Base-by-base conservation (phyloP, 2,797 vertebrate species). In the Lindbergichthys nudifrons region DNA sequence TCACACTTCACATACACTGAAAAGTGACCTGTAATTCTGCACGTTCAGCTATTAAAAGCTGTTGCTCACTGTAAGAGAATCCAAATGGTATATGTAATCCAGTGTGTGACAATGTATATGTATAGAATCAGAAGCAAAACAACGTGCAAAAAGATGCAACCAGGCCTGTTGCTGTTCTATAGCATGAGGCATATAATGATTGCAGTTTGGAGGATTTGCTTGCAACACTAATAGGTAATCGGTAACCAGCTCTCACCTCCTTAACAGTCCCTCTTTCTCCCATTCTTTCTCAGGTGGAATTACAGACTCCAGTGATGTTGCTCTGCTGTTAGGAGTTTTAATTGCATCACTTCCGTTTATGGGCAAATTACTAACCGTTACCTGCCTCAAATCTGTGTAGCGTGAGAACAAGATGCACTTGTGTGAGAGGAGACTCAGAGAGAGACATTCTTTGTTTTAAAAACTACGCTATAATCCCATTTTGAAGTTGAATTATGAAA, bases 261-360 rank as follows among this genome's bases (percentile, higher is more conserved):
- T 58, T 26, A 19, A 30, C 30, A 10, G 47, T 14, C 39, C 32
- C 70, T 30, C 36, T 30, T 3, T 41, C 39, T n/a, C 75, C 36
- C 19, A 62, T 16, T n/a, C 19, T 14, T 1, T 47, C 41, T 26
- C 75, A 41, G 58, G 48, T 73, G 50, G 70, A 78, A 84, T 82
- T 36, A 84, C 75, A 74, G 65, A 53, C 72, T 50, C 15, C 5
- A 48, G 64, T 52, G n/a, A 62, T 18, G 41, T 14, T 43, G 32
- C 32, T 46, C 46, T n/a, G 41, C 45, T 45, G 10, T 57, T 57
- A 14, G 53, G 61, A 7, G 61, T 36, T 75, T 32, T 60, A 54
- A 67, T 74, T 63, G 32, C 54, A 43, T 75, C 53, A 56, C 69
- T 73, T 77, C 58, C 62, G 0, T 65, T 65, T 2, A 65, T 18